phyloP scores from a whole-genome alignment of 2,113 vertebrate genomes.

The Larimichthys crocea region DNA sequence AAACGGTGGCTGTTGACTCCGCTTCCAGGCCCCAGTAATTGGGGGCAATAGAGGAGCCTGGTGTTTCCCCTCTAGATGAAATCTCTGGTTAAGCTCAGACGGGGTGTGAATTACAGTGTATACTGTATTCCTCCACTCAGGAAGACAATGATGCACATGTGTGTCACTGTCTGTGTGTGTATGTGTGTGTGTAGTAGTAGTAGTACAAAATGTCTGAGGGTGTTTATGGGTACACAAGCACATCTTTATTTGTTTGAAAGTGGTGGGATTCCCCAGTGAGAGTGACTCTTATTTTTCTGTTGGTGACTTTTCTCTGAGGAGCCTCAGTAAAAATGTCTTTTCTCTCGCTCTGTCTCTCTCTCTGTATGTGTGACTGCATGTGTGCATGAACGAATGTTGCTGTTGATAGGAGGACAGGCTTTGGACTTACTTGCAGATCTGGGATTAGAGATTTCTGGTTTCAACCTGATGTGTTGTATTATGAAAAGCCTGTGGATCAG shows the following conservation, averaged over 20 bases:
- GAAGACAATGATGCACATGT: slow-evolving; percentile 12
- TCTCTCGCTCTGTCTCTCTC: background rate
- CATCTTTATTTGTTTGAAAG: slow-evolving; percentile 74
- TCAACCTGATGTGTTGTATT: slow-evolving; percentile 32
- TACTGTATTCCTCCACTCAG: slow-evolving; percentile 29
- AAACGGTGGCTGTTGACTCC: slow-evolving; percentile 68
- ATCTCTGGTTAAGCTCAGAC: slow-evolving; percentile 62
- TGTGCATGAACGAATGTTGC: slow-evolving; percentile 4
- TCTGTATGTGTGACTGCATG: slow-evolving; percentile 20
- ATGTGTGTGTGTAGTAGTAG: slow-evolving; percentile 15
- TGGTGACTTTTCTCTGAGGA: slow-evolving; percentile 62
- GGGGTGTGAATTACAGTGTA: slow-evolving; percentile 63
- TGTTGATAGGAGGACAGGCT: background rate
- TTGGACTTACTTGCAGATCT: slow-evolving; percentile 16
- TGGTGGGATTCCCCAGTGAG: slow-evolving; percentile 70
- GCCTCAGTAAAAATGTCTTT: slow-evolving; percentile 20
- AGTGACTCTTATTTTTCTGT: slow-evolving; percentile 67
- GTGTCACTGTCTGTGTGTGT: slow-evolving; percentile 10
- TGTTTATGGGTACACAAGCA: slow-evolving; percentile 49
- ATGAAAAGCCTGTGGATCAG: slow-evolving; percentile 47
- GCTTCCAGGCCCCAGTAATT: slow-evolving; percentile 71
- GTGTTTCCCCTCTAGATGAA: slow-evolving; percentile 72
- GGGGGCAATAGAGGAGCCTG: slow-evolving; percentile 67
- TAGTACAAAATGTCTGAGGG: slow-evolving; percentile 21
- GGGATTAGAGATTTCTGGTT: slow-evolving; percentile 30